These are phyloP conservation scores for Eptesicus fuscus DNA, from an alignment of 2,113 vertebrate genomes.

Conservation along the genomic window DNA sequence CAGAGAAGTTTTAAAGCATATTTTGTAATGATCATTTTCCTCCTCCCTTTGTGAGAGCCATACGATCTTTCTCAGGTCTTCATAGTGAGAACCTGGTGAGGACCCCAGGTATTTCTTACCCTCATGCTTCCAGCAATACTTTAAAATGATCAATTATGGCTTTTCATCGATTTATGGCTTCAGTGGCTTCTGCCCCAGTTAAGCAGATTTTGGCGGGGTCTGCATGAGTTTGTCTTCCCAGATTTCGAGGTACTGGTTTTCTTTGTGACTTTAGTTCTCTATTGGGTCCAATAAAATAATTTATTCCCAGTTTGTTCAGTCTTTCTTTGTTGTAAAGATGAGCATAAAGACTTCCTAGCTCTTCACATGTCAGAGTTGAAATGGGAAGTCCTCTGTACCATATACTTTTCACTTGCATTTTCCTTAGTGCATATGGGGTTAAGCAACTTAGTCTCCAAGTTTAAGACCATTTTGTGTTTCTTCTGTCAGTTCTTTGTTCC, in stretches of 20 bases:
- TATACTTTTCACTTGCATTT: not conserved
- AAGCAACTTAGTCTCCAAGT: not conserved
- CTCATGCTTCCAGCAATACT: not conserved
- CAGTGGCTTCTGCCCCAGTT: not conserved
- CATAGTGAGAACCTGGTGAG: not conserved
- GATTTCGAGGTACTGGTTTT: not conserved
- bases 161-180: not conserved
- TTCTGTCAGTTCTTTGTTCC: not conserved
- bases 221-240: not conserved
- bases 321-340: not conserved
- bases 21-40: not conserved
- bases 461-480: not conserved
- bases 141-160: not conserved
- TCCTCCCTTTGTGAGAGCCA: not conserved
- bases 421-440: not conserved
- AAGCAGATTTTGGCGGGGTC: not conserved
- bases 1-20: not conserved
- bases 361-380: not conserved
- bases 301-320: not conserved
- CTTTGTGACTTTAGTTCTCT: not conserved
- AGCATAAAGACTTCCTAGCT: not conserved
- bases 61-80: not conserved
- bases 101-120: not conserved
- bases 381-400: not conserved
- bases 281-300: not conserved